These are phyloP conservation scores for Pharmacophagus antenor DNA, from an alignment of 2,888 invertebrate species.

Conservation along the genomic window DNA sequence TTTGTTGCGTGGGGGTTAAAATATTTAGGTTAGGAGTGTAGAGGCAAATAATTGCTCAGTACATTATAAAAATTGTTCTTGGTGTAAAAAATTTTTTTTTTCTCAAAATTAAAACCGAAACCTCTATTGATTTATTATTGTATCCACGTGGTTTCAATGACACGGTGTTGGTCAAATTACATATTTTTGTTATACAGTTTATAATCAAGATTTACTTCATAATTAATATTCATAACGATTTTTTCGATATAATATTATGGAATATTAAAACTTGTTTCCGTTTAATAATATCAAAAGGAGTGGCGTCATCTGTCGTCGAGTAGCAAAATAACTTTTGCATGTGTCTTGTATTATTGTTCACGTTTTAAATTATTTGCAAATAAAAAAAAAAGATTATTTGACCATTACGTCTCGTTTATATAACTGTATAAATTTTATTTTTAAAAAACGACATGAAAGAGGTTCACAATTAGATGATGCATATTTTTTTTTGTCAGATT, in stretches of 20 bases:
- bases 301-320: slow-evolving; percentile 22
- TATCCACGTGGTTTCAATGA: not conserved
- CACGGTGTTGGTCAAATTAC: not conserved
- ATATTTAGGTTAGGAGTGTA: slow-evolving; percentile 4
- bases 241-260: not conserved
- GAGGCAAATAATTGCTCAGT: not conserved
- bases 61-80: too few species aligned
- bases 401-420: too few species aligned
- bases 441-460: too few species aligned
- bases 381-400: too few species aligned
- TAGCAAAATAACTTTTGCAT: slow-evolving; percentile 3
- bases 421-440: too few species aligned
- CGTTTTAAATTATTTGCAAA: too few species aligned
- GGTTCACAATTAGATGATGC: too few species aligned
- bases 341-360: not conserved
- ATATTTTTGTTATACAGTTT: not conserved
- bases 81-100: too few species aligned
- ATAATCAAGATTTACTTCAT: not conserved
- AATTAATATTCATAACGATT: not conserved
- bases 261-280: not conserved
- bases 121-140: not conserved
- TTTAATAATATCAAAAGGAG: too few species aligned
- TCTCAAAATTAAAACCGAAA: too few species aligned
- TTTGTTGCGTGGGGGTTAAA: slow-evolving; percentile 5
- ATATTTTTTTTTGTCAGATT: too few species aligned